A percentile compares a stretch with the other conserved stretches of the same genome.
These are phyloP conservation scores for Tillus elongatus DNA, from an alignment of 2,888 invertebrate species.

Conservation along the genomic window DNA sequence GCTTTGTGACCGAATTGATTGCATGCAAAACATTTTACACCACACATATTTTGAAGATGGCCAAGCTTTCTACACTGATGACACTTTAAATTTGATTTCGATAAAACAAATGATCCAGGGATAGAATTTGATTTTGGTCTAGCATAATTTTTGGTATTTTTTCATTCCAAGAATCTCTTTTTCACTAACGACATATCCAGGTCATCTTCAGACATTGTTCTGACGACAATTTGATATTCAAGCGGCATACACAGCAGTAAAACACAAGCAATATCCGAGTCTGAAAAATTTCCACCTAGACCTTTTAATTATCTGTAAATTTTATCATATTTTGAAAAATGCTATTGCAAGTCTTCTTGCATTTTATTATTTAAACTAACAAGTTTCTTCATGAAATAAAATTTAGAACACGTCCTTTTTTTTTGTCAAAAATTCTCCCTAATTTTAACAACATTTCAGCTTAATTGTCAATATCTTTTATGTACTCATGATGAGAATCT, in stretches of 20 bases:
- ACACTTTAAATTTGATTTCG: constrained; percentile 12
- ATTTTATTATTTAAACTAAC: constrained; percentile 6
- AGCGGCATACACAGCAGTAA: constrained; percentile 17
- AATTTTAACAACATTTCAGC: constrained; percentile 17
- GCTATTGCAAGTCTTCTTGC: constrained; percentile 11
- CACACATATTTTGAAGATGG: constrained; percentile 15
- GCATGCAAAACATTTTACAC: constrained; percentile 15
- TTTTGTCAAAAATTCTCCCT: constrained; percentile 15
- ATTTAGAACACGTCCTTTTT: constrained; percentile 9
- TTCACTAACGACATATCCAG: constrained; percentile 14
- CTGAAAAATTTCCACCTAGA: constrained; percentile 7
- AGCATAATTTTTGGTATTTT: constrained; percentile 8
- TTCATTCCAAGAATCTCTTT: constrained; percentile 15
- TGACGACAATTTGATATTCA: constrained; percentile 19
- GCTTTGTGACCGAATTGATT: constrained; percentile 11
- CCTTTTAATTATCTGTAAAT: constrained; percentile 18
- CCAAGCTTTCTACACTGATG: constrained; percentile 17
- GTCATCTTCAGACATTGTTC: constrained; percentile 16
- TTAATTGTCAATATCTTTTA: constrained; percentile 17
- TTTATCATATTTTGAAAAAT: constrained; percentile 16
- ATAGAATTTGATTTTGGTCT: constrained; percentile 5
- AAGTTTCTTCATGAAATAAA: constrained; percentile 9
- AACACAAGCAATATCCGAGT: constrained; percentile 16
- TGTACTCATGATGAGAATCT: constrained; percentile 19
- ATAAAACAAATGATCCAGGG: constrained; percentile 3